These are phyloP conservation scores for Hemithea aestivaria DNA, from an alignment of 2,888 invertebrate species.

Conservation along the genomic window DNA sequence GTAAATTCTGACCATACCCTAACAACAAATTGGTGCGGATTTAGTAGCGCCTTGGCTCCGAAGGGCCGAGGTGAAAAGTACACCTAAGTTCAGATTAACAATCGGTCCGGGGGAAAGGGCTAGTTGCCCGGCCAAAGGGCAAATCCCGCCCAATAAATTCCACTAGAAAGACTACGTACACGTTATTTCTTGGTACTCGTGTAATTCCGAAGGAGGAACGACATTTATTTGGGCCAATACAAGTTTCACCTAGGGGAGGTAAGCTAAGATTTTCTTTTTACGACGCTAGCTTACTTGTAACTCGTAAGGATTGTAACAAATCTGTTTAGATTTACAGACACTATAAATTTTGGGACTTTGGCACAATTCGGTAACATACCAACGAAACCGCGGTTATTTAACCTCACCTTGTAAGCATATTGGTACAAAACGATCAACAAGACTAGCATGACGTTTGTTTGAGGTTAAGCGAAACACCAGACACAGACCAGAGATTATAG, in stretches of 20 bases:
- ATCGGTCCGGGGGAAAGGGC: constrained; percentile 49
- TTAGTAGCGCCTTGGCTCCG: constrained; percentile 46
- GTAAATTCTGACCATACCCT: constrained; percentile 37
- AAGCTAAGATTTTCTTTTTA: neutral
- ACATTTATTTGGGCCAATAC: constrained; percentile 20
- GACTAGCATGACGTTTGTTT: too few species aligned
- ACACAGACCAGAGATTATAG: too few species aligned
- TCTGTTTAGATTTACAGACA: too few species aligned
- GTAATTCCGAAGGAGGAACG: constrained; percentile 18
- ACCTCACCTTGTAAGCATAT: too few species aligned
- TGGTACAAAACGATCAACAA: too few species aligned
- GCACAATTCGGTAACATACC: too few species aligned
- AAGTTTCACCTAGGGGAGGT: neutral
- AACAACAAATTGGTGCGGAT: constrained; percentile 43
- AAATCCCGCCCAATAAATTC: constrained; percentile 46
- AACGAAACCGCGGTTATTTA: too few species aligned
- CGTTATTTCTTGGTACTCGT: constrained; percentile 22
- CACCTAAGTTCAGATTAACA: constrained; percentile 72
- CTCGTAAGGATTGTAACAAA: too few species aligned
- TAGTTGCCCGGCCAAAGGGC: constrained; percentile 45
- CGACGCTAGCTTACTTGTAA: too few species aligned
- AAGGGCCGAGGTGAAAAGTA: constrained; percentile 65
- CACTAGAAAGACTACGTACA: constrained; percentile 30
- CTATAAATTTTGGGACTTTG: too few species aligned
- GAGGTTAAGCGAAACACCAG: too few species aligned